Base-by-base conservation (phyloP, 2,797 vertebrate species). In the Dryobates pubescens region DNA sequence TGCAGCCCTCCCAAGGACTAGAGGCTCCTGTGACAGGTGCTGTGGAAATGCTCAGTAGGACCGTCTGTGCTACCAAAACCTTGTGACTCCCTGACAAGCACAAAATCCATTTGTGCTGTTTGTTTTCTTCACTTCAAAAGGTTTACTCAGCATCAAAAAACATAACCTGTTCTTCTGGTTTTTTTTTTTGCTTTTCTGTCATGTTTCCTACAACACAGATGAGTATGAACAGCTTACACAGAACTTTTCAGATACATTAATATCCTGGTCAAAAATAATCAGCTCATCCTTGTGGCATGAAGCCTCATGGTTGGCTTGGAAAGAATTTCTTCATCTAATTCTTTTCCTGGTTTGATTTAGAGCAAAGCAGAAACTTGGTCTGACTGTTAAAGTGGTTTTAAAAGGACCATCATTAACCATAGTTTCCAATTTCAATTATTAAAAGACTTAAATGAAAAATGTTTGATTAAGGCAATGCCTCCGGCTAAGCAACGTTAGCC, bases 301-400 rank as follows among this genome's bases (percentile, higher is more conserved):
- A 92, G 57, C 17, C 30, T 86, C 73, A 47, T 0, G 4, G 57
- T 2, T 51, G 67, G 38, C 63, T 88, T 78, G 79, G 79, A 73
- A 94, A 89, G 53, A 83, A 47, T 80, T 74, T 73, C 49, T 82
- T 87, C n/a, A 85, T 73, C 59, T 72, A 54, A 69, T 89, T 78
- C 13, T 80, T 77, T 32, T 89, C 63, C 59, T 94, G 45, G 47
- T 64, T 93, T 81, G 53, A 89, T 64, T 92, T 54, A 83, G 43
- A 49, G 38, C 32, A 70, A 81, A 86, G 70, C 14, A 94, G 73
- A 92, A 90, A 86, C 30, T 76, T n/a, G 64, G 17, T n/a, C 14
- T 78, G 73, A 90, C 38, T 75, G 84, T 91, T 77, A 85, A 89
- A 73, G 76, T n/a, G 18, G 13, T 78, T 90, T 93, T 36, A 81